phyloP scores from a whole-genome alignment of 2,113 vertebrate species.

The Copsychus sechellarum region DNA sequence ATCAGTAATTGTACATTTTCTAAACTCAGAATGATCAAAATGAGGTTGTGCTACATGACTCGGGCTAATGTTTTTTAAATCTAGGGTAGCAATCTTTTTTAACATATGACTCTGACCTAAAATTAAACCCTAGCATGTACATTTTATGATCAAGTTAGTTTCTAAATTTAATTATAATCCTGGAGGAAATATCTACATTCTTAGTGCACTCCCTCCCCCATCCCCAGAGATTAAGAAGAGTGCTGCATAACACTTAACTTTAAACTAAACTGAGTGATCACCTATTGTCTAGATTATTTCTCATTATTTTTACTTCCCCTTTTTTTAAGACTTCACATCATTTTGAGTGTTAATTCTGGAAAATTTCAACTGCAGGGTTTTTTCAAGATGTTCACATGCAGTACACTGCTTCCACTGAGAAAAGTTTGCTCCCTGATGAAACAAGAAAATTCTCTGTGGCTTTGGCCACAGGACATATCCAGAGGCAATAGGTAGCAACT shows the following conservation, averaged over 20 bases:
- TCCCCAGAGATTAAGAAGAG: neutral
- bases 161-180: slow-evolving; percentile 22
- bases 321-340: neutral
- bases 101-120: neutral
- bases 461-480: neutral
- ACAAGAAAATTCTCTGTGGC: rapidly evolving
- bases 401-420: neutral
- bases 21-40: slow-evolving; percentile 18
- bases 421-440: neutral
- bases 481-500: neutral
- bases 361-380: neutral
- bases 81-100: neutral
- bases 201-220: neutral
- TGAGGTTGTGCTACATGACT: neutral
- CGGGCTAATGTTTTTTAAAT: neutral
- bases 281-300: neutral
- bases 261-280: neutral
- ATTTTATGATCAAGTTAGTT: neutral
- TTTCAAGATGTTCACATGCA: neutral
- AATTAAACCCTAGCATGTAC: neutral
- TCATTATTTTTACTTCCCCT: neutral
- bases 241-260: neutral
- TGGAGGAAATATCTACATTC: neutral
- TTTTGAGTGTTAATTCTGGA: neutral
- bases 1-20: slow-evolving; percentile 30